phyloP scores from a whole-genome alignment of 2,797 vertebrate genomes.

The Anas acuta region DNA sequence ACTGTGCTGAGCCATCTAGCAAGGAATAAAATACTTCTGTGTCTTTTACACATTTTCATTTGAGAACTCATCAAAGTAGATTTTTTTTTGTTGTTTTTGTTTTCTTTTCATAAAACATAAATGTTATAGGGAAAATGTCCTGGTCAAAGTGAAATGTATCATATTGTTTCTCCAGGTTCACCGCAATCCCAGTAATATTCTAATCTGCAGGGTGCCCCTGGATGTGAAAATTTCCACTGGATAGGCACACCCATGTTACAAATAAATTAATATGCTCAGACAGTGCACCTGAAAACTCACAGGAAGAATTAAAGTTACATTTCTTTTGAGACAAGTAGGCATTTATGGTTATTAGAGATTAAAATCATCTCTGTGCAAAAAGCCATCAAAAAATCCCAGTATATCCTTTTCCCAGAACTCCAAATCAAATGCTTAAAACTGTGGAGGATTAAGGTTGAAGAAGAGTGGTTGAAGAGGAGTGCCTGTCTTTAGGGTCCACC shows the following conservation, averaged over 20 bases:
- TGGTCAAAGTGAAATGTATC: neutral
- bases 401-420: neutral
- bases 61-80: neutral
- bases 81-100: too few relatives aligned
- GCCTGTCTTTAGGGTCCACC: neutral
- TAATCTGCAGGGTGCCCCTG: neutral
- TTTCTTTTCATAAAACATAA: neutral
- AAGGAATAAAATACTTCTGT: neutral
- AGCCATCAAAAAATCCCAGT: too few relatives aligned
- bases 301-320: constrained; percentile 16
- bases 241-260: neutral
- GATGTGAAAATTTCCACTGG: neutral
- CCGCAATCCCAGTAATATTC: neutral
- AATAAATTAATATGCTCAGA: neutral
- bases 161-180: neutral
- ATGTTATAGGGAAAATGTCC: neutral
- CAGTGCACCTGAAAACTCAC: neutral
- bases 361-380: neutral
- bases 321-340: constrained; percentile 24
- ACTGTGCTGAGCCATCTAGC: neutral
- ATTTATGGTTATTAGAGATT: constrained; percentile 24
- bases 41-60: neutral
- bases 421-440: neutral
- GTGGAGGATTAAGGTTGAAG: neutral
- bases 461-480: neutral